Evolutionary conservation across 37 sponge, comb jelly and placozoan genomes (phyloP), one percentile per base, ranked within the genome.

Genomic region (Theonella swinhoei): DNA sequence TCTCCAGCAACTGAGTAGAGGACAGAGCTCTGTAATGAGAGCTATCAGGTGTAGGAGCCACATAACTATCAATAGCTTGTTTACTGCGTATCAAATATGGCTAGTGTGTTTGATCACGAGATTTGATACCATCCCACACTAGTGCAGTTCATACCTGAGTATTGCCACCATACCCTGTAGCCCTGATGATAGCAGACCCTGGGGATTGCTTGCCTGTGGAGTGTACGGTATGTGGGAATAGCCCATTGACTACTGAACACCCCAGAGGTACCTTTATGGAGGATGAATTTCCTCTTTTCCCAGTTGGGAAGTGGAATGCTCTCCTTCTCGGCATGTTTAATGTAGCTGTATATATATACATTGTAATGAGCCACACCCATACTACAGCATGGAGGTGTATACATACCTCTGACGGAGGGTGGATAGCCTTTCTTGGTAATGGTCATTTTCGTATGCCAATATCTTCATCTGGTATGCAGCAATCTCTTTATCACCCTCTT

Each of bases 261-360:
- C n/a, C n/a, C n/a, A n/a, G n/a, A 39, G 30, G 30, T 32, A 81
- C 91, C 91, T 60, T 41, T 42, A 31, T 87, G 76, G 73, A 59
- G 81, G 38, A 86, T 74, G 59, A 85, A 90, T 11, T 62, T 35
- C 64, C 68, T 83, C 80, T 83, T 78, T 24, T 36, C 23, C 24
- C 70, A 14, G 3, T 58, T 64, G 24, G 88, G 92, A 26, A 83
- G 22, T 35, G 78, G 61, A 43, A 64, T 77, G 23, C 42, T 39
- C 3, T 68, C 28, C 25, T 73, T 39, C 35, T 73, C 33, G 63
- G 92, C 88, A 82, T 60, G 74, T 23, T 78, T 54, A 14, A 38
- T 36, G 54, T 78, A 87, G 31, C 92, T 91, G 39, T 5, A 24
- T 35, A 32, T 8, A 1, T 5, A 7, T 40, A 4, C 1, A 4